Base-by-base conservation (phyloP, 2,113 vertebrate species). In the Cnemophilus loriae region DNA sequence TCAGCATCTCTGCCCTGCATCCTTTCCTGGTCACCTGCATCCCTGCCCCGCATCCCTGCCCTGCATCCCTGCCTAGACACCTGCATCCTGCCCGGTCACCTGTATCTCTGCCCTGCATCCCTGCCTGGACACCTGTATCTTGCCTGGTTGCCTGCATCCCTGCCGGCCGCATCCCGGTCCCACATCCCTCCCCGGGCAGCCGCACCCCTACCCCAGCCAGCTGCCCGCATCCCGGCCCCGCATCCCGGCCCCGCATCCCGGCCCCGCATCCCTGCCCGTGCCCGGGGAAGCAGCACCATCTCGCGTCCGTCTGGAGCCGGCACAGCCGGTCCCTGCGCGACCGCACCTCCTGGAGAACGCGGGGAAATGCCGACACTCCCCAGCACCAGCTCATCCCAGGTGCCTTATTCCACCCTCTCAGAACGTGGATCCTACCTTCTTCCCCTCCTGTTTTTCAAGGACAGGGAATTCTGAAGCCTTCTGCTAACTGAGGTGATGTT, bases 261-360 rank as follows among this genome's bases (percentile, higher is more conserved):
- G 33, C 12, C 42, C 23, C 13, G 33, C 47, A 18, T 44, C 70
- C 35, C 71, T 0, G 42, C 17, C 76, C 6, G 15, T 92, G 70
- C 35, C 59, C 49, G 86, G 53, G 80, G 35, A 53, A 17, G 53
- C 87, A 55, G 96, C 92, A 82, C 98, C 98, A 97, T 77, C 98
- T 97, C 70, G 97, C 24, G 98, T 82, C 30, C 2, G 8, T 50
- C 37, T 18, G 37, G 9, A 78, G 79, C 77, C 3, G 63, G 49
- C 91, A 88, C 95, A 95, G 60, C 64, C 33, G 10, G 1, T 19
- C 14, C 59, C 74, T 37, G 15, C 9, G 0, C 9, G 0, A 3
- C 41, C 20, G 4, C 56, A 11, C 19, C 47, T 61, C 50, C 32
- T 0, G 6, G 14, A 69, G 7, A 49, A 5, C 2, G 16, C 37